Evolutionary conservation across 2,113 vertebrate species (phyloP).

Genomic region (Miniopterus natalensis): DNA sequence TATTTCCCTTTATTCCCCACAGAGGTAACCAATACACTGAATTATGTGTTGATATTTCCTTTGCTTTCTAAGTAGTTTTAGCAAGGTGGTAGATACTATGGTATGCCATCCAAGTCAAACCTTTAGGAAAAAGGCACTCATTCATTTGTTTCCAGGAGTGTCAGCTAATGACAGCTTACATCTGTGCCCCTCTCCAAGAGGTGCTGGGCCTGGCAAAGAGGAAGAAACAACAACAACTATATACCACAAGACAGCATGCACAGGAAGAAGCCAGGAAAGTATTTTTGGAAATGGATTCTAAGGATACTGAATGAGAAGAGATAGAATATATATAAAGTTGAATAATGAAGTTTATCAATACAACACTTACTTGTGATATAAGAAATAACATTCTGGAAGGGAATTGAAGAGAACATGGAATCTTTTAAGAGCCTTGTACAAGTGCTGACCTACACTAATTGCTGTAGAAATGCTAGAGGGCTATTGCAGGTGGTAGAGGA

Average conservation of each 20-base stretch:
- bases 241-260: neutral
- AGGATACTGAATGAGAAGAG: neutral
- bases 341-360: neutral
- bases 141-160: neutral
- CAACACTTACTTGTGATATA: neutral
- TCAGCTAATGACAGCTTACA: neutral
- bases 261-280: neutral
- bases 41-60: neutral
- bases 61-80: neutral
- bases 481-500: neutral
- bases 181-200: neutral
- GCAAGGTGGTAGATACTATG: neutral
- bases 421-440: neutral
- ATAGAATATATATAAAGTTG: neutral
- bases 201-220: neutral
- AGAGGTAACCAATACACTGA: neutral
- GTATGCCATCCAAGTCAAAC: neutral
- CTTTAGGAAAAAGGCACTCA: neutral
- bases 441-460: neutral
- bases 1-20: neutral
- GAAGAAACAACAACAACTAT: neutral
- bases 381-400: neutral
- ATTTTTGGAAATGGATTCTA: neutral
- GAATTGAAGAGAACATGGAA: neutral
- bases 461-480: neutral